phyloP scores from a whole-genome alignment of 2,797 vertebrate species.

The Thripadectes ignobilis region DNA sequence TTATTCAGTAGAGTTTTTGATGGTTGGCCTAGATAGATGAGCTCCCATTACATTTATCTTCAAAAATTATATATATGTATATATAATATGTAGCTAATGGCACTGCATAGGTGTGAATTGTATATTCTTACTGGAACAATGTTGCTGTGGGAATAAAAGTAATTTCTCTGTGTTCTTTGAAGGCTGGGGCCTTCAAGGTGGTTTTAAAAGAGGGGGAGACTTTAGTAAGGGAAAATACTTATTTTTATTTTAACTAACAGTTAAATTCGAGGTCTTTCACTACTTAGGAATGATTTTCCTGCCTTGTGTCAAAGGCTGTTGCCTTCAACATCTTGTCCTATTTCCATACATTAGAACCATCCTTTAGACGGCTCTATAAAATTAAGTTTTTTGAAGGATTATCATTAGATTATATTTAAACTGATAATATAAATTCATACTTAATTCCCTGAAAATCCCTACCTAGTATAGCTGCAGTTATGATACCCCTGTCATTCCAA shows the following conservation, averaged over 20 bases:
- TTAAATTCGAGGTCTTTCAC: neutral
- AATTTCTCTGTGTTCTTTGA: neutral
- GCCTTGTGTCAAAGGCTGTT: conserved; percentile 29
- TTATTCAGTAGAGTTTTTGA: neutral
- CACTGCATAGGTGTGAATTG: neutral
- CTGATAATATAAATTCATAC: conserved; percentile 8
- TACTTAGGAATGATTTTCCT: neutral
- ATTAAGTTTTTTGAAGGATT: conserved; percentile 27
- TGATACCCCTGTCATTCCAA: neutral
- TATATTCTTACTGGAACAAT: neutral
- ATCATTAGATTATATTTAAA: conserved; percentile 41
- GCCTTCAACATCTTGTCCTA: conserved; percentile 44
- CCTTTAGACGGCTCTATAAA: neutral
- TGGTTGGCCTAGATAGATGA: neutral
- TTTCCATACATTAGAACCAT: conserved; percentile 52
- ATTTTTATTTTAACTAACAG: neutral
- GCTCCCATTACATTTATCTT: neutral
- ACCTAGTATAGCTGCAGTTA: conserved; percentile 38
- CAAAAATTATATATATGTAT: neutral
- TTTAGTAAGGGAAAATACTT: neutral
- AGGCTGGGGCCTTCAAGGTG: neutral
- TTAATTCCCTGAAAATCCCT: conserved; percentile 33
- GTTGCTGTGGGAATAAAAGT: neutral
- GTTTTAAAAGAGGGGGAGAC: neutral
- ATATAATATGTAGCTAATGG: neutral